A percentile compares a stretch with the other conserved stretches of the same genome.
Evolutionary conservation across 2,113 vertebrate genomes (phyloP).

Genomic region (Scopus umbretta): DNA sequence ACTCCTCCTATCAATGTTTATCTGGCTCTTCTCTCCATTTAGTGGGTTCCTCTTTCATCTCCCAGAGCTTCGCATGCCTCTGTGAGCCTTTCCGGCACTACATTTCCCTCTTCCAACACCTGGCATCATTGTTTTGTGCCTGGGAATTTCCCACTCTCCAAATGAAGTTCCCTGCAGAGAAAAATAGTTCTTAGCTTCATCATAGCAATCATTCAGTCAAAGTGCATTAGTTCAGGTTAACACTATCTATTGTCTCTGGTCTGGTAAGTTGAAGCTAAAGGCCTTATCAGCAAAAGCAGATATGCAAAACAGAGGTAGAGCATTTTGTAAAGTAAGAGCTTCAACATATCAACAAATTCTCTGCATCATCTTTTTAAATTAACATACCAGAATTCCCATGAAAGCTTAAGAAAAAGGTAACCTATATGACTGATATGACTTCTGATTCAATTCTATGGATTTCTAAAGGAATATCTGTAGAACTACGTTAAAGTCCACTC

Average conservation of each 20-base stretch:
- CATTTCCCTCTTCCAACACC: neutral
- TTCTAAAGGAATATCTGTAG: neutral
- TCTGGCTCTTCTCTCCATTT: neutral
- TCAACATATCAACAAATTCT: neutral
- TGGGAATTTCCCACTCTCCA: neutral
- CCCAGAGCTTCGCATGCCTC: neutral
- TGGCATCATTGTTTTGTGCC: neutral
- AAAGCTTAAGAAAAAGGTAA: neutral
- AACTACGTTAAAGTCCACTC: neutral
- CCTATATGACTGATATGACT: neutral
- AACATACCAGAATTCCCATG: neutral
- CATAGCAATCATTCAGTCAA: neutral
- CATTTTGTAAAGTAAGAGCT: neutral
- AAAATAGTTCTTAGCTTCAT: neutral
- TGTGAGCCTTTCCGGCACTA: neutral
- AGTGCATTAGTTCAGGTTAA: neutral
- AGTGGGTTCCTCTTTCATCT: neutral
- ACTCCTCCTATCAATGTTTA: neutral
- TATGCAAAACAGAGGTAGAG: neutral
- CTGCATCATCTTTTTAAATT: neutral
- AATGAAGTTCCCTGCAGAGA: slow-evolving; percentile 9
- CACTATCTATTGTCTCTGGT: neutral
- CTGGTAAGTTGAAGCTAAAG: neutral
- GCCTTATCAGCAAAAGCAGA: neutral
- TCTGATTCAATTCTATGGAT: neutral